A percentile compares a stretch with the other conserved stretches of the same genome.
Conservation (phyloP, 2,888 invertebrate genomes). For the Mystacides longicornis region DNA sequence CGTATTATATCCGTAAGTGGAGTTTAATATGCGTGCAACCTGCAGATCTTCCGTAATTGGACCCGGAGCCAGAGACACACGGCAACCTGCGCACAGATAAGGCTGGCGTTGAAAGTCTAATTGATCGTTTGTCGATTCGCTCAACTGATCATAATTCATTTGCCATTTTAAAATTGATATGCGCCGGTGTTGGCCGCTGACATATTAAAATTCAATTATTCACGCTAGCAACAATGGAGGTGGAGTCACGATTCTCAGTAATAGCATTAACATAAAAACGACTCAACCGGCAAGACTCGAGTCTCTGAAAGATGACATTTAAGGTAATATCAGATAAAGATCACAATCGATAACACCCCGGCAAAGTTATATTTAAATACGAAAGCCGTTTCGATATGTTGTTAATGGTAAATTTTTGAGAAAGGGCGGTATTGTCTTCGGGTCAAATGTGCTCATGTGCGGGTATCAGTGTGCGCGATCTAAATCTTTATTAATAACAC, state of each 20-base stretch:
- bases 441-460: conserved; percentile 13
- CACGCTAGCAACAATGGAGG: conserved; percentile 22
- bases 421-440: conserved; percentile 14
- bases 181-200: conserved; percentile 20
- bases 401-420: conserved; percentile 8
- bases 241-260: conserved; percentile 14
- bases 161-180: conserved; percentile 20
- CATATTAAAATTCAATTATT: conserved; percentile 25
- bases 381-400: not conserved
- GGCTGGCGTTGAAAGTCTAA: not conserved
- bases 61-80: not conserved
- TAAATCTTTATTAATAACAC: too few relatives aligned
- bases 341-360: not conserved
- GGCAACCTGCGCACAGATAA: not conserved
- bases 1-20: not conserved
- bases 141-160: conserved; percentile 15
- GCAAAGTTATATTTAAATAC: not conserved
- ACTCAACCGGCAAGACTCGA: not conserved
- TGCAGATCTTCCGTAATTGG: not conserved
- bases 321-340: not conserved
- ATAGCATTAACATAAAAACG: not conserved
- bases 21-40: not conserved
- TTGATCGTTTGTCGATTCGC: conserved; percentile 9
- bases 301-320: not conserved
- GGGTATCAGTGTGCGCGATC: not conserved